Conservation (phyloP, 2,797 vertebrate genomes). For the Eleutherodactylus coqui region DNA sequence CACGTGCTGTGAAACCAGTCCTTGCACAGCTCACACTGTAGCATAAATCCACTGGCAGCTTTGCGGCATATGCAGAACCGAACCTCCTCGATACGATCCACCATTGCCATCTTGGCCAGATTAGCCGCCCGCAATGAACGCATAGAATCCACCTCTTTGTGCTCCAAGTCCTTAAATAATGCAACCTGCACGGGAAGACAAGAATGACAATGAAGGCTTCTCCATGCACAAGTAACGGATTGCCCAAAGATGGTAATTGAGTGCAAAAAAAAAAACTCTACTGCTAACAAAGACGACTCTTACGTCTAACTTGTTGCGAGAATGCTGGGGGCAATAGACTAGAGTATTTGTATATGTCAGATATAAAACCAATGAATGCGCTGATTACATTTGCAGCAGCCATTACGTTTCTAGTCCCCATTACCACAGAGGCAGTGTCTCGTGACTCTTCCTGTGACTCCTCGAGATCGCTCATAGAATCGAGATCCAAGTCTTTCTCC, state of each 20-base stretch:
- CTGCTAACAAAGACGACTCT: too few relatives aligned
- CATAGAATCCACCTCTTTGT: slow-evolving; percentile 94
- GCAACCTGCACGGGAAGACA: slow-evolving; percentile 78
- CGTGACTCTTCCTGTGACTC: slow-evolving; percentile 86
- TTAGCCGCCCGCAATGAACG: slow-evolving; percentile 92
- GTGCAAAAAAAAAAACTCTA: too few relatives aligned
- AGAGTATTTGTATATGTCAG: too few relatives aligned
- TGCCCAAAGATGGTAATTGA: too few relatives aligned
- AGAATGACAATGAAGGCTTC: not conserved
- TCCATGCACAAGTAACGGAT: not conserved
- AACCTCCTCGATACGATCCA: slow-evolving; percentile 95
- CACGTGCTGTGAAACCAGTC: slow-evolving; percentile 98
- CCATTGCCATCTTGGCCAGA: slow-evolving; percentile 96
- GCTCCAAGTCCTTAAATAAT: slow-evolving; percentile 93
- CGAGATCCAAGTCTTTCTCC: slow-evolving; percentile 86
- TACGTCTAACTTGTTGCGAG: too few relatives aligned
- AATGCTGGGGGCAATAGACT: too few relatives aligned
- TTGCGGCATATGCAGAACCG: slow-evolving; percentile 98
- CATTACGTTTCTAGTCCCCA: not conserved
- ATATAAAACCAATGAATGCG: too few relatives aligned
- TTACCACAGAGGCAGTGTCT: slow-evolving; percentile 90
- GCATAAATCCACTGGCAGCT: slow-evolving; percentile 95
- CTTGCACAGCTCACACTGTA: slow-evolving; percentile 98
- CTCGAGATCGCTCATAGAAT: slow-evolving; percentile 88
- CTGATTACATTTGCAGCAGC: too few relatives aligned